Evolutionary conservation across 2,113 vertebrate genomes (phyloP), one percentile per base, ranked within the genome.

Genomic region (Tupaia chinensis): DNA sequence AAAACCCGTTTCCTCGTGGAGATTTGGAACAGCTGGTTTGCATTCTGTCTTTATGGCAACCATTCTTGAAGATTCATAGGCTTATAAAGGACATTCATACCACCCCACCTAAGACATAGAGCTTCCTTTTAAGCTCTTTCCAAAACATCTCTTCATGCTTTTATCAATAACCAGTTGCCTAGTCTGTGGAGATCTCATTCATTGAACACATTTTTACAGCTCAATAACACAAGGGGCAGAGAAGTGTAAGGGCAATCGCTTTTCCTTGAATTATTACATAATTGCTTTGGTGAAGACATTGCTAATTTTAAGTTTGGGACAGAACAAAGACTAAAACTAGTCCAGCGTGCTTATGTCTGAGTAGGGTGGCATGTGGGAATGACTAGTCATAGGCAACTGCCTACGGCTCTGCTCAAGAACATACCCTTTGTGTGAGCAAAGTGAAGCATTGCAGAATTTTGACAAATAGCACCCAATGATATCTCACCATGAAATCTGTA

Each of bases 21-120:
- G 94, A 96, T 96, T 95, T 91, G 60, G 54, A 97, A 94, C 97
- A 98, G 96, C 97, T 97, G 96, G 95, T 95, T 96, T 60, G 88
- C 94, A 96, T 97, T 96, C 74, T 87, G 44, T 44, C 58, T 85
- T 94, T 69, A 81, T 2, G 32, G 91, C 63, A 89, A 95, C 85
- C 89, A 89, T 94, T 94, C 91, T 95, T 95, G 74, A 89, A 96
- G 93, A 97, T 94, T 96, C 96, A 94, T 61, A 83, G 95, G 70
- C 88, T 95, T 94, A 89, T 56, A 94, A 87, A 92, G 88, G 61
- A 92, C 27, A 11, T 87, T 70, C 85, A 69, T 88, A 91, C 93
- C 96, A 94, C 89, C 63, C 91, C 78, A 87, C 76, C 96, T 83
- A 87, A 93, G 80, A 53, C 27, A 54, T 20, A 80, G 0, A 70